Evolutionary conservation across 2,113 vertebrate genomes (phyloP), one percentile per base, ranked within the genome.

Genomic region (Sturnira hondurensis): DNA sequence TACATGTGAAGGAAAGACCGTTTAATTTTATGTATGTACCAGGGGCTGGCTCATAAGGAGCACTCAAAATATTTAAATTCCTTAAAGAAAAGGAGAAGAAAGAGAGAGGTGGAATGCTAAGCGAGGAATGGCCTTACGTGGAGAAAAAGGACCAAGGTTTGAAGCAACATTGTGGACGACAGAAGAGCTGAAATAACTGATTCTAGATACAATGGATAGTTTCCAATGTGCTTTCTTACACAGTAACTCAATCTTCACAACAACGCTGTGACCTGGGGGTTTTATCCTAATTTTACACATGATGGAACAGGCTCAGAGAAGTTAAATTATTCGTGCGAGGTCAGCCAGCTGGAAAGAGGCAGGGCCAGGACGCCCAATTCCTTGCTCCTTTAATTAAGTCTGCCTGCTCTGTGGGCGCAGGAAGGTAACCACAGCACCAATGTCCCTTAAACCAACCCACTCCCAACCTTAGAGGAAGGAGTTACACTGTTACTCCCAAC

Each of bases 151-250:
- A 86, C n/a, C 43, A 54, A 43, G 26, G 19, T 50, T 65, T 86
- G 74, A 82, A 92, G 81, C 19, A 9, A 73, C 67, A 38, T 26
- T 52, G 58, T 16, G 17, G 22, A 52, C 68, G 11, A 52, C 2
- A 24, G 45, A 77, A 63, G 13, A 47, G 24, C 24, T 83, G 28
- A 83, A 92, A 56, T 58, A 65, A 80, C 7, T 24, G 16, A 82
- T n/a, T 90, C 74, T 56, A 82, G 54, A 54, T 11, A 82, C 33
- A 13, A 77, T n/a, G 56, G 45, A 76, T 15, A 61, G 31, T 67
- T 92, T 94, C 85, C 26, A 89, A 85, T 65, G 52, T 61, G 26
- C 20, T 73, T 91, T 93, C 76, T 73, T 58, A 71, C 45, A 88
- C 1, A 26, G 24, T 71, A 87, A 82, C 52, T 96, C 61, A 91